Percentiles rank a stretch among this genome's conserved stretches.
Evolutionary conservation across 2,888 invertebrate genomes (phyloP).

Genomic region (Tolmerus cingulatus): DNA sequence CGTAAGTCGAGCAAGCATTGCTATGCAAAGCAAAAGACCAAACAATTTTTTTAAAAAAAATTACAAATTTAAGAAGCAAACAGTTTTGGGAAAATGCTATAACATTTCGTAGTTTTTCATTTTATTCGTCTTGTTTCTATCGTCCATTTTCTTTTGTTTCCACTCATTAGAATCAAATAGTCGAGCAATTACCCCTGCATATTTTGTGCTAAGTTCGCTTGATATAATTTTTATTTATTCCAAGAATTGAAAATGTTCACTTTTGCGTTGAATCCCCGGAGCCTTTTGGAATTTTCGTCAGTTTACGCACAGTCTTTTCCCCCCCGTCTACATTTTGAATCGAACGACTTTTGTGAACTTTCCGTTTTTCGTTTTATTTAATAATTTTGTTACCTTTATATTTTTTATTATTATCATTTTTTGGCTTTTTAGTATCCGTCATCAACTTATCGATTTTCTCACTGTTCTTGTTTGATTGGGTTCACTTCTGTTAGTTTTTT

Average conservation of each 20-base stretch:
- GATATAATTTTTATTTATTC: slow-evolving; percentile 17
- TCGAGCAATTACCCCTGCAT: slow-evolving; percentile 27
- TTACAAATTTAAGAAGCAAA: slow-evolving; percentile 30
- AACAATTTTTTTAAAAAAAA: slow-evolving; percentile 48
- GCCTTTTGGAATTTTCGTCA: slow-evolving; percentile 18
- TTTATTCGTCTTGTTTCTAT: slow-evolving; percentile 35
- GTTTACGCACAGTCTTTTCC: slow-evolving; percentile 6
- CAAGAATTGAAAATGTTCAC: background rate
- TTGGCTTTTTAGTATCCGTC: background rate
- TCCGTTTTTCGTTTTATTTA: background rate
- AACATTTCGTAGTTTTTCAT: slow-evolving; percentile 38
- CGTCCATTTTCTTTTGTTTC: slow-evolving; percentile 28
- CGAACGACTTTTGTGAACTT: slow-evolving; percentile 1
- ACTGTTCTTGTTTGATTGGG: slow-evolving; percentile 27
- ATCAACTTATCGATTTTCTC: slow-evolving; percentile 5
- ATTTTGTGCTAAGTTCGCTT: slow-evolving; percentile 32
- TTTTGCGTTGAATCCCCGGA: slow-evolving; percentile 1
- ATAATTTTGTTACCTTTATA: background rate
- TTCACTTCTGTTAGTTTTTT: slow-evolving; percentile 35
- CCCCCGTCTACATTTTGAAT: background rate
- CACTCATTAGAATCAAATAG: slow-evolving; percentile 27
- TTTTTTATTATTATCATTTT: background rate
- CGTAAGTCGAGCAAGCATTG: slow-evolving; percentile 62
- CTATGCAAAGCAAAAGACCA: slow-evolving; percentile 52
- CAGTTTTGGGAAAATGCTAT: slow-evolving; percentile 29